phyloP scores from a whole-genome alignment of 2,113 vertebrate species.

The Corythoichthys haematopterus region DNA sequence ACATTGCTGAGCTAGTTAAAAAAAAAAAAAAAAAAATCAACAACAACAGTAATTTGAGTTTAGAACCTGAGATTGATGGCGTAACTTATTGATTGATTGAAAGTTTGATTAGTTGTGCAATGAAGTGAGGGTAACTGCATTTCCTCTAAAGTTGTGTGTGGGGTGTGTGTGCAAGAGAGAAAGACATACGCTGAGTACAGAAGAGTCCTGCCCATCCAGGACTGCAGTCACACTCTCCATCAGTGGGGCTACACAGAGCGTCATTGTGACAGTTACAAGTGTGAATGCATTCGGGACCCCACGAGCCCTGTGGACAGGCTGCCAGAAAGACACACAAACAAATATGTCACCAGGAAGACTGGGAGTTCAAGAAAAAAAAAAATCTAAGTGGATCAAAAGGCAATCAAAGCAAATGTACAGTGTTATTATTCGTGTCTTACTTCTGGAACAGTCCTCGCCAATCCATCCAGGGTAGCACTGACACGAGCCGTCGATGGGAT shows the following conservation, averaged over 20 bases:
- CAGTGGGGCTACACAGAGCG: constrained; percentile 79
- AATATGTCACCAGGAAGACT: constrained; percentile 1
- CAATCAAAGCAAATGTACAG: background rate
- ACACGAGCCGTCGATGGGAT: constrained; percentile 87
- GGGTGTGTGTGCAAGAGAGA: constrained; percentile 7
- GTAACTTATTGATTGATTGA: background rate
- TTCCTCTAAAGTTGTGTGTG: background rate
- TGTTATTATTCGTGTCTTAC: constrained; percentile 64
- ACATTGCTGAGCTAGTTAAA: background rate
- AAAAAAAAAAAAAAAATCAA: background rate
- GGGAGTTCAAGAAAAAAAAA: background rate
- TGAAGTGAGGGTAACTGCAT: background rate
- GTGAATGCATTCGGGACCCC: constrained; percentile 91
- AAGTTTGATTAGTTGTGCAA: background rate
- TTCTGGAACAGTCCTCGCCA: constrained; percentile 83
- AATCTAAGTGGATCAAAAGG: background rate
- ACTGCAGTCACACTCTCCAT: constrained; percentile 83
- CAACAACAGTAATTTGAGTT: too few species aligned
- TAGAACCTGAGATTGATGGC: background rate
- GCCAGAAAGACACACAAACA: constrained; percentile 17
- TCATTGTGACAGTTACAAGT: constrained; percentile 90
- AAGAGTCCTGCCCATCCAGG: constrained; percentile 87
- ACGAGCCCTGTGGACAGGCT: constrained; percentile 85
- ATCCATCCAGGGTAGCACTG: constrained; percentile 91
- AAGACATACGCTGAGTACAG: constrained; percentile 84